These are phyloP conservation scores for Allacma fusca DNA, from an alignment of 2,888 invertebrate genomes.

Conservation along the genomic window DNA sequence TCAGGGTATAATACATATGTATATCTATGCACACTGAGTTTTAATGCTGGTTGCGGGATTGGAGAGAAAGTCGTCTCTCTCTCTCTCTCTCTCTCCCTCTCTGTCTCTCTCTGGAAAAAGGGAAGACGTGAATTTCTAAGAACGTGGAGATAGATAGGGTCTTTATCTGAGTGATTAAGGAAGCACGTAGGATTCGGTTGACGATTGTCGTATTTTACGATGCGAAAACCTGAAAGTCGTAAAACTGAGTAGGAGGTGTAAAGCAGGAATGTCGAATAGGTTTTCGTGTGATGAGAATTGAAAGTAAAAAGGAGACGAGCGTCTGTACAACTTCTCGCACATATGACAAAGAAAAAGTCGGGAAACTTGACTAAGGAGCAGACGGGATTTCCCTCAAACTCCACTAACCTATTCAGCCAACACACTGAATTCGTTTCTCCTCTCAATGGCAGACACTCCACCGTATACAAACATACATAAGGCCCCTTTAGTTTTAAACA, in stretches of 20 bases:
- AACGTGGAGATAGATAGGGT: constrained; percentile 45
- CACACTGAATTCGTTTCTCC: neutral
- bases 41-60: neutral
- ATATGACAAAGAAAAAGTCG: neutral
- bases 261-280: constrained; percentile 48
- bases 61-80: constrained; percentile 29
- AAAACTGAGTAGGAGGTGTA: constrained; percentile 51
- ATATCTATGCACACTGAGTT: no score
- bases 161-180: constrained; percentile 60
- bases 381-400: neutral
- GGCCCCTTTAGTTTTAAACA: no score
- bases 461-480: no score
- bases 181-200: constrained; percentile 57
- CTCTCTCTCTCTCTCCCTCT: neutral
- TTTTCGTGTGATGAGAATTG: constrained; percentile 41
- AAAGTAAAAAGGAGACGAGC: constrained; percentile 22
- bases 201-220: constrained; percentile 58
- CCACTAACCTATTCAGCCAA: neutral
- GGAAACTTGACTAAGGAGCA: neutral
- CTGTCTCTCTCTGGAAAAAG: neutral
- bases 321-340: neutral
- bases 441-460: no score
- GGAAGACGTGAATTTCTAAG: constrained; percentile 24
- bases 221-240: constrained; percentile 54
- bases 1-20: no score